Conservation (phyloP, 1,140 invertebrate species). For the Micrasema minimum region DNA sequence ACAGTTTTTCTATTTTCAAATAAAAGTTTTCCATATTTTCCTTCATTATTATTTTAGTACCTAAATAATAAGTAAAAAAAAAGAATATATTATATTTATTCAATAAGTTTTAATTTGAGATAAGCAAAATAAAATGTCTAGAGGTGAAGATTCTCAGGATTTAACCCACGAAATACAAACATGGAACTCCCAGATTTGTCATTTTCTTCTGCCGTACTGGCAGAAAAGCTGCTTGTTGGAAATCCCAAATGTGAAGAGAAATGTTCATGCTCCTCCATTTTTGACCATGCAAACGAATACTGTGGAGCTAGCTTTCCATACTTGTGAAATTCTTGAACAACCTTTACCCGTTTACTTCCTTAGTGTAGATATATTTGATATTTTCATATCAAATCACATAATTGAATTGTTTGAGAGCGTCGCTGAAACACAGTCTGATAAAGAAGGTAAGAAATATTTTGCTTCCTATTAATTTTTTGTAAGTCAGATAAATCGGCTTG, state of each 20-base stretch:
- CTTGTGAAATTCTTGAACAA: constrained; percentile 17
- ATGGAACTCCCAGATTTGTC: constrained; percentile 33
- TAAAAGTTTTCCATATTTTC: no score
- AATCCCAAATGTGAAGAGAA: neutral
- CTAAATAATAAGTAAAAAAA: no score
- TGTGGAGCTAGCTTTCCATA: constrained; percentile 31
- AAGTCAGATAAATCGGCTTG: no score
- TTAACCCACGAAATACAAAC: constrained; percentile 30
- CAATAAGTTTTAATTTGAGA: neutral
- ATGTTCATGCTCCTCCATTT: constrained; percentile 27
- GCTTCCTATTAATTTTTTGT: no score
- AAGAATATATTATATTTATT: no score
- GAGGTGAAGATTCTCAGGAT: neutral
- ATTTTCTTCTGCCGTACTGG: constrained; percentile 31
- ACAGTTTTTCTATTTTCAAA: constrained; percentile 1
- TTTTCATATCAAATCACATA: constrained; percentile 30
- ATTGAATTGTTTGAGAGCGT: constrained; percentile 30
- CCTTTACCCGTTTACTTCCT: constrained; percentile 41
- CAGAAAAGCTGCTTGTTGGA: constrained; percentile 18
- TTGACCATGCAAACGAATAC: constrained; percentile 8
- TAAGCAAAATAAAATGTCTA: constrained; percentile 18
- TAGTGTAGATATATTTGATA: constrained; percentile 39
- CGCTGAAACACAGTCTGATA: constrained; percentile 4
- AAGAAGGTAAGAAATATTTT: constrained; percentile 28
- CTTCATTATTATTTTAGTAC: no score